phyloP scores from a whole-genome alignment of 2,113 vertebrate species.

The Nyctibius bracteatus region DNA sequence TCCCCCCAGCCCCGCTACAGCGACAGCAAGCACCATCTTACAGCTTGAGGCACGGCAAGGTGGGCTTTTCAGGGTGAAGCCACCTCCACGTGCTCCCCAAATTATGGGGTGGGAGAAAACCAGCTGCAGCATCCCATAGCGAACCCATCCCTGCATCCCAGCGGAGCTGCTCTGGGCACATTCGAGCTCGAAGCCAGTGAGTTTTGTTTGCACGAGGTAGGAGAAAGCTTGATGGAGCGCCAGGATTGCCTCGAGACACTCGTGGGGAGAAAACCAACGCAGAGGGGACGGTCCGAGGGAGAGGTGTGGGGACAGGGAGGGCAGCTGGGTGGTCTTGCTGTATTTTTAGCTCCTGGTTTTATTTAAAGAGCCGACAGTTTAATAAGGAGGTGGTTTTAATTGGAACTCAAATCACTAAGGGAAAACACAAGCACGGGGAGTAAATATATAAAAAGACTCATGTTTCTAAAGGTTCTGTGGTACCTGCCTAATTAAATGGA shows the following conservation, averaged over 20 bases:
- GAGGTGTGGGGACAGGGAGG: background rate
- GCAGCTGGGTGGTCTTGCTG: background rate
- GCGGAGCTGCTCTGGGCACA: background rate
- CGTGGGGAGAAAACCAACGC: background rate
- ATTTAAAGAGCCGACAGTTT: background rate
- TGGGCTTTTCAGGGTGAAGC: background rate
- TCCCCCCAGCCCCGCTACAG: background rate
- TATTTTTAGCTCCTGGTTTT: background rate
- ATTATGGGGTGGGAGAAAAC: background rate
- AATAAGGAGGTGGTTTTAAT: background rate
- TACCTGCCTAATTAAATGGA: slow-evolving; percentile 32
- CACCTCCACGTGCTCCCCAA: background rate
- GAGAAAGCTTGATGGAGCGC: background rate
- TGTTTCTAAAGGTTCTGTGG: slow-evolving; percentile 10
- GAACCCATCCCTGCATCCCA: background rate
- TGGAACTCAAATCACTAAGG: background rate
- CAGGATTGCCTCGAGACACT: background rate
- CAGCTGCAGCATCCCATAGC: background rate
- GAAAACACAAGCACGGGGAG: slow-evolving; percentile 1
- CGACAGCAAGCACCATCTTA: background rate
- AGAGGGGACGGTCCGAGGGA: background rate
- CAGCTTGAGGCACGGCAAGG: background rate
- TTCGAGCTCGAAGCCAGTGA: background rate
- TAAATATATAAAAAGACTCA: slow-evolving; percentile 25
- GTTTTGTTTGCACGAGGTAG: background rate